A percentile compares a stretch with the other conserved stretches of the same genome.
These are phyloP conservation scores for Eupeodes latifasciatus DNA, from an alignment of 2,888 invertebrate species.

Conservation along the genomic window DNA sequence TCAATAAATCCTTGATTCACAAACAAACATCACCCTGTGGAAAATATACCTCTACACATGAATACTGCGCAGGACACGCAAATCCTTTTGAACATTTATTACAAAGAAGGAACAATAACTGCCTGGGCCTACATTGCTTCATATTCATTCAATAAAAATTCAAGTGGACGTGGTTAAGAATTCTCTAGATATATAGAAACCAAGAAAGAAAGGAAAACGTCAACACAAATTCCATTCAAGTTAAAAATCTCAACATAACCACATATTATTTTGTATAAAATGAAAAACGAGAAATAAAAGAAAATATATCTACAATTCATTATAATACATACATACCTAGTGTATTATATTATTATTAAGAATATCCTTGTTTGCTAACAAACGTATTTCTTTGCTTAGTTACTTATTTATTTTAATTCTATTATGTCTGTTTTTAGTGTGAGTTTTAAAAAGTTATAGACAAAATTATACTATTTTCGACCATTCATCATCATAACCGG, in stretches of 20 bases:
- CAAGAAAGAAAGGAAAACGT: constrained; percentile 47
- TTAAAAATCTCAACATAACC: constrained; percentile 53
- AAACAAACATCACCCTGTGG: constrained; percentile 34
- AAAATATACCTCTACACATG: not conserved
- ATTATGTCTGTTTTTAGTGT: not conserved
- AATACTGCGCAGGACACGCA: constrained; percentile 69
- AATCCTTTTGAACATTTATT: constrained; percentile 34
- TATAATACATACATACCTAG: not conserved
- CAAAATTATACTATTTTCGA: not conserved
- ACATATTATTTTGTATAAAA: constrained; percentile 35
- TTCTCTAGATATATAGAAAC: constrained; percentile 21
- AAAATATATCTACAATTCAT: not conserved
- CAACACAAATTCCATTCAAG: constrained; percentile 47
- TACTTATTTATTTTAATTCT: not conserved
- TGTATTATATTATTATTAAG: too few species aligned
- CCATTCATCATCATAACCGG: not conserved
- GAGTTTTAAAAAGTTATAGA: not conserved
- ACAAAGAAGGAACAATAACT: constrained; percentile 21
- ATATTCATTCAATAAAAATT: constrained; percentile 50
- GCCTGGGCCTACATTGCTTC: constrained; percentile 30
- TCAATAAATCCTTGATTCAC: too few species aligned
- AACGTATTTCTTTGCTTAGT: not conserved
- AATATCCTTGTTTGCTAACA: constrained; percentile 13
- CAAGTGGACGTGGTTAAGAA: constrained; percentile 55
- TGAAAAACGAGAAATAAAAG: not conserved